Conservation (phyloP, 2,888 invertebrate species). For the Marronus borbonicus region DNA sequence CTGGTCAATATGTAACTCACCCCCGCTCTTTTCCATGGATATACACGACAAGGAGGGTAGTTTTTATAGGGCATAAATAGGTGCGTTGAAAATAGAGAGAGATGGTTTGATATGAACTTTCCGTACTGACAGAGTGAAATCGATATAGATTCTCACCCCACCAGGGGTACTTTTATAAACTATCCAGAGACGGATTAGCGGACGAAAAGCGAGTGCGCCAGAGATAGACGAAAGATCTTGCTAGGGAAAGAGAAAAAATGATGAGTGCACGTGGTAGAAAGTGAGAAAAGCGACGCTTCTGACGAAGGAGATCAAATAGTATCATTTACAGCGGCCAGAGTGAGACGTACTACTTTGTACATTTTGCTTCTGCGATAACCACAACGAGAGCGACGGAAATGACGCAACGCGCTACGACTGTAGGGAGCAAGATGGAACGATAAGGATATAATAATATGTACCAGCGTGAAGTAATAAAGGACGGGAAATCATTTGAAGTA, state of each 20-base stretch:
- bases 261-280: conserved; percentile 63
- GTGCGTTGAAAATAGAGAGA: conserved; percentile 64
- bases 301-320: conserved; percentile 63
- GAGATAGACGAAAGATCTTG: conserved; percentile 55
- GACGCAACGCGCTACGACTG: not conserved
- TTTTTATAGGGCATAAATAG: conserved; percentile 70
- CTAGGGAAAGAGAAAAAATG: conserved; percentile 68
- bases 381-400: conserved; percentile 49
- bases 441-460: conserved; percentile 46
- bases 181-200: conserved; percentile 51
- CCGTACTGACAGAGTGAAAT: conserved; percentile 53
- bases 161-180: conserved; percentile 57
- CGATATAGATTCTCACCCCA: conserved; percentile 54
- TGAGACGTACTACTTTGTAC: conserved; percentile 64
- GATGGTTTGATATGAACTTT: conserved; percentile 59
- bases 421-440: conserved; percentile 38
- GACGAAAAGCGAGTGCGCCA: conserved; percentile 46
- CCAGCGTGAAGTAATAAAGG: conserved; percentile 45
- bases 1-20: conserved; percentile 67
- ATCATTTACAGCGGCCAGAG: conserved; percentile 59
- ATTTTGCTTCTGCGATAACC: conserved; percentile 55
- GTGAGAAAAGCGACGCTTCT: conserved; percentile 64
- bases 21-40: conserved; percentile 64
- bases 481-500: conserved; percentile 50
- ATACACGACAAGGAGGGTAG: conserved; percentile 69